Base-by-base conservation (phyloP, 2,888 invertebrate genomes). In the Carcina quercana region DNA sequence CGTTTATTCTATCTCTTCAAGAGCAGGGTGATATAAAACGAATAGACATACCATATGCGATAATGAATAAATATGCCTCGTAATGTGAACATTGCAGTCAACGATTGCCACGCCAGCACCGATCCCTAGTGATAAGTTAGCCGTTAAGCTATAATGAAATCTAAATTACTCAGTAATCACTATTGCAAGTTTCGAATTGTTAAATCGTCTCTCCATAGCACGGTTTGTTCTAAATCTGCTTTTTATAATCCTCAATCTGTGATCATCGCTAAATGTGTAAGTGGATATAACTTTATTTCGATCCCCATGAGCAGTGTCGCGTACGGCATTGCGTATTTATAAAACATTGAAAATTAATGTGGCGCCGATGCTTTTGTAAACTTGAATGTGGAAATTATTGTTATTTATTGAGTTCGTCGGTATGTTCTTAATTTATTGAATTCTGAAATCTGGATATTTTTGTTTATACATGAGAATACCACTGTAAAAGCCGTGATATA, bases 401-500 rank as follows among this genome's bases (percentile, higher is more conserved):
- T 82, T 82, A 80, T 82, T 83, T 83, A 82, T 82, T 78, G 57
- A 73, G 75, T 68, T 29, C 67, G 62, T 75, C 79, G 66, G 60
- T 71, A 73, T 74, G 66, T 68, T 70, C 59, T 73, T 82, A 75
- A 79, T 83, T 83, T 82, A 82, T 83, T 82, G 47, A 73, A 76
- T 64, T 74, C 56, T 10, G 3, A 73, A 76, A 70, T 66, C 79
- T 69, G 79, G 72, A 75, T 78, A 72, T 76, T 79, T n/a, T 79
- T 79, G 75, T 82, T 82, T 75, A 74, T 73, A 79, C 68, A 75
- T 64, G 70, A 75, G 63, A 76, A 72, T 78, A 80, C 79, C 78
- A 83, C 75, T 82, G 83, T 82, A 79, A 82, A 80, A 79, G 73
- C 82, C 83, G 82, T 82, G 83, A 83, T 83, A 74, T 79, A 79